Base-by-base conservation (phyloP, 2,113 vertebrate genomes). In the Terrapene triunguis region DNA sequence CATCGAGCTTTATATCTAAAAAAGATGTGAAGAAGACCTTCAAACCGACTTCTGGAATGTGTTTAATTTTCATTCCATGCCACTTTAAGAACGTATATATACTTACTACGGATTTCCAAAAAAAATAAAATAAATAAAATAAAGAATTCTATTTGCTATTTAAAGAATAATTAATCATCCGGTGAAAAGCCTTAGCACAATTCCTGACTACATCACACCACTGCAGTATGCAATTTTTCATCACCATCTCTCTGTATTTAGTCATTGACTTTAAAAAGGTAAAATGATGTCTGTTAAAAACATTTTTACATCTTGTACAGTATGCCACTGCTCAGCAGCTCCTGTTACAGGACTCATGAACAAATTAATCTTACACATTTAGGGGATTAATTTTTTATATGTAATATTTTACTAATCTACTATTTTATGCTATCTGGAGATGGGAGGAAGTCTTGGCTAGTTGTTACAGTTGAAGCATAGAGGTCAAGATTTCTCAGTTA, bases 81-180 rank as follows among this genome's bases (percentile, higher is more conserved):
- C 21, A 11, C n/a, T 88, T 92, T 85, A 88, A 85, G 88, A 27
- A 53, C 2, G 1, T 1, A 21, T 2, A 72, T 1, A 5, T 90
- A 54, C 19, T 65, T 65, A 89, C 25, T 24, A 83, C 53, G 29
- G 38, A 25, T 69, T 92, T 86, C 32, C 13, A 81, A 69, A 9
- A 8, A 6, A 25, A 17, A 8, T n/a, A 10, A 27, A 8, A 0
- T 19, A 53, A 6, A 53, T 0, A 0, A 10, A 53, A 12, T 1
- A 1, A 85, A 82, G 0, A 0, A 5, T 10, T 92, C 91, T 72
- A 8, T 38, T 0, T 35, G 22, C 35, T 27, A 74, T 82, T 86
- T 79, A 74, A 93, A 90, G n/a, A 92, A 89, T 94, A 83, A 92
- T 24, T 53, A 1, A 5, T n/a, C 57, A 6, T 86, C 35, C 32